phyloP scores from a whole-genome alignment of 1,140 invertebrate genomes.

The Orius insidiosus region DNA sequence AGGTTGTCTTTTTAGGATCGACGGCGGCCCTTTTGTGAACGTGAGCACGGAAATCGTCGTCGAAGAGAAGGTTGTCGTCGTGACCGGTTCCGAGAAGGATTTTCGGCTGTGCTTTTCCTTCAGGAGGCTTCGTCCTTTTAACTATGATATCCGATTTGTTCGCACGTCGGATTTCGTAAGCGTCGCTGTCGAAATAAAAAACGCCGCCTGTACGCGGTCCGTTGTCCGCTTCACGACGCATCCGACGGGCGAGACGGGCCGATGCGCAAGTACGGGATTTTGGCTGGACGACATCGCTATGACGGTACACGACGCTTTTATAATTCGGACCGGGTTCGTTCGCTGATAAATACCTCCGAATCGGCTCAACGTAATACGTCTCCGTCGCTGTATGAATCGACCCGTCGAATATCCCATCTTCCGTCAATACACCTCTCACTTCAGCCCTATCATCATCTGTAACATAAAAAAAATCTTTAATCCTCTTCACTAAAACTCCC shows the following conservation, averaged over 20 bases:
- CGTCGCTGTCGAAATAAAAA: constrained; percentile 12
- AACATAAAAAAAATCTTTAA: constrained; percentile 24
- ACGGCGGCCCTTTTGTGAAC: constrained; percentile 53
- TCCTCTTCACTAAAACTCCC: no score
- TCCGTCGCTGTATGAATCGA: constrained; percentile 56
- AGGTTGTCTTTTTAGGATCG: constrained; percentile 49
- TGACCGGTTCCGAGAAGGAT: constrained; percentile 14
- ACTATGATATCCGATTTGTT: constrained; percentile 13
- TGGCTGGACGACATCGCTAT: constrained; percentile 47
- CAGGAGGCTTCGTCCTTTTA: constrained; percentile 10
- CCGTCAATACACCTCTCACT: constrained; percentile 70
- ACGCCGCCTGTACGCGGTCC: constrained; percentile 8
- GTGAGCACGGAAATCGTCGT: constrained; percentile 26
- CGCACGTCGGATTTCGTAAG: constrained; percentile 11
- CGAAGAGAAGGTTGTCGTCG: constrained; percentile 9
- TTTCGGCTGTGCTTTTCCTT: constrained; percentile 5
- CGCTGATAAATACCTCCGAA: constrained; percentile 42
- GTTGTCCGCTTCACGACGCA: background rate
- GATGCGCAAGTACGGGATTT: constrained; percentile 12
- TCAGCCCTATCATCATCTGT: constrained; percentile 66
- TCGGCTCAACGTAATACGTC: constrained; percentile 74
- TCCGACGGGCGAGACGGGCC: constrained; percentile 6
- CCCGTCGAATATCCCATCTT: constrained; percentile 76
- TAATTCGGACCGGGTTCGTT: constrained; percentile 26
- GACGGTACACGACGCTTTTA: constrained; percentile 70